Conservation (phyloP, 23 tunicate genomes). For the Trididemnum nubilum region DNA sequence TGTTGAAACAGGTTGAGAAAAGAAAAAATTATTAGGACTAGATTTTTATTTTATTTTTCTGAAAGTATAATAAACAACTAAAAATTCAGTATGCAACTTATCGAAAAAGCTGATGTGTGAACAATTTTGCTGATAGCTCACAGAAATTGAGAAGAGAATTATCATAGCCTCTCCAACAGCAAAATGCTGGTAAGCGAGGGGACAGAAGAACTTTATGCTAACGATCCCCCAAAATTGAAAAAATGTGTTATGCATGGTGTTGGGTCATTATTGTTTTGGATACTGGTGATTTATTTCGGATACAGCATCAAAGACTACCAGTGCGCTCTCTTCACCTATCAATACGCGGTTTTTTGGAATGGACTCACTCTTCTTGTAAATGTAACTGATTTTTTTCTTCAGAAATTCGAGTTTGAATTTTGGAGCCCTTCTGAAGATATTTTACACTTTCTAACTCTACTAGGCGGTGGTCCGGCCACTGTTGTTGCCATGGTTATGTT, state of each 20-base stretch:
- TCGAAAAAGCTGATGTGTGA: no score
- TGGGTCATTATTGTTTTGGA: neutral
- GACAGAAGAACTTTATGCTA: conserved; percentile 1
- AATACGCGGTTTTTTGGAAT: conserved; percentile 2
- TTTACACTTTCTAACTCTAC: conserved; percentile 12
- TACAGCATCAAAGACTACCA: neutral
- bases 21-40: no score
- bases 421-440: conserved; percentile 22
- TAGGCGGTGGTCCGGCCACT: conserved; percentile 25
- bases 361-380: neutral
- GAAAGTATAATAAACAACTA: no score
- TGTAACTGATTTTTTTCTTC: neutral
- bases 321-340: neutral
- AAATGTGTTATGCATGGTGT: conserved; percentile 6
- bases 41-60: no score
- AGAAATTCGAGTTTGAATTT: neutral
- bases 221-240: conserved; percentile 17
- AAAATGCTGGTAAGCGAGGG: neutral
- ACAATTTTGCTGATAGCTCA: no score
- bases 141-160: no score
- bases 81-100: no score
- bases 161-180: neutral
- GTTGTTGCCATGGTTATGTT: neutral
- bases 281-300: neutral
- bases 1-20: no score